Evolutionary conservation across 2,888 invertebrate species (phyloP).

Genomic region (Harpagoxenus sublaevis): DNA sequence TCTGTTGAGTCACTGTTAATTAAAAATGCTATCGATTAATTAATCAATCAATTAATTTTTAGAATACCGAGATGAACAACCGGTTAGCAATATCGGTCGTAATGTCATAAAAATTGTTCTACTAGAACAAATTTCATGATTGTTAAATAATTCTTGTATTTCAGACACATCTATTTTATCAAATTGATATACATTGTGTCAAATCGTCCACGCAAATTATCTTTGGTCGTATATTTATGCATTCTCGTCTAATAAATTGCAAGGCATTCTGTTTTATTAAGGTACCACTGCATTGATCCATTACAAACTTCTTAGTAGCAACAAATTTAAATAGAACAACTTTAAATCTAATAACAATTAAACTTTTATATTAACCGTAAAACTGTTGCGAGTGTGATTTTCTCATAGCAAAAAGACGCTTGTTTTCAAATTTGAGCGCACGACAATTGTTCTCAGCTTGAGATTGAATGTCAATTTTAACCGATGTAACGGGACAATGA

Average conservation of each 20-base stretch:
- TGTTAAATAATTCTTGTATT: slow-evolving; percentile 16
- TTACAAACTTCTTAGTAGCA: neutral
- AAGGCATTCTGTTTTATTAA: neutral
- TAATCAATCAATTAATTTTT: neutral
- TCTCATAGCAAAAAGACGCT: neutral
- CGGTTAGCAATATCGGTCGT: neutral
- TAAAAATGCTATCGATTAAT: neutral
- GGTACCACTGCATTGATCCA: slow-evolving; percentile 21
- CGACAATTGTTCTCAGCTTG: neutral
- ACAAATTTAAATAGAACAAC: neutral
- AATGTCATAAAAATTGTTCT: neutral
- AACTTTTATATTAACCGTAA: slow-evolving; percentile 3
- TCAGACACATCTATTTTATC: neutral
- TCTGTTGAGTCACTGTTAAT: neutral
- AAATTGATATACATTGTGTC: neutral
- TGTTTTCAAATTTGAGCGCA: neutral
- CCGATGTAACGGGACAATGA: neutral
- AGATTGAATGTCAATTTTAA: slow-evolving; percentile 4
- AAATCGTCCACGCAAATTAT: neutral
- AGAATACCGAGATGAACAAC: neutral
- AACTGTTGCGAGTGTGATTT: neutral
- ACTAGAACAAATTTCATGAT: neutral
- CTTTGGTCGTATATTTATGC: neutral
- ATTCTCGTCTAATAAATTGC: neutral
- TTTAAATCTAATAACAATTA: slow-evolving; percentile 5